Percentiles rank a stretch among this genome's conserved stretches.
Conservation (phyloP, 2,888 invertebrate species). For the Caenorhabditis becei region DNA sequence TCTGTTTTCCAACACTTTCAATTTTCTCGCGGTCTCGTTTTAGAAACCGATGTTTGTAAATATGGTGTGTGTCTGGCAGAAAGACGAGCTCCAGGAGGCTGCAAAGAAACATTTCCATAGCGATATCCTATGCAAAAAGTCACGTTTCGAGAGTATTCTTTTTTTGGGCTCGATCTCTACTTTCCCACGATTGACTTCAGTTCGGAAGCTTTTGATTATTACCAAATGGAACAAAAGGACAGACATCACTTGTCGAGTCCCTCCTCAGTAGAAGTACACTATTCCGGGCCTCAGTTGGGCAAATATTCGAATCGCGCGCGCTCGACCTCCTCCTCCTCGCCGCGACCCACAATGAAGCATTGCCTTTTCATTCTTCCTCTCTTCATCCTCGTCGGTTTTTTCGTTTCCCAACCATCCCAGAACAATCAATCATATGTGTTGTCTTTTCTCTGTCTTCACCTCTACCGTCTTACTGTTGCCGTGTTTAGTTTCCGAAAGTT, state of each 20-base stretch:
- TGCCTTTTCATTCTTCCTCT: conserved; percentile 2
- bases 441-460: conserved; percentile 14
- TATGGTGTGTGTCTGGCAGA: conserved; percentile 31
- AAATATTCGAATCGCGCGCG: conserved; percentile 52
- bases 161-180: neutral
- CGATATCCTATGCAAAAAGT: neutral
- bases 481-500: neutral
- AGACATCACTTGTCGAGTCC: conserved; percentile 38
- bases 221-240: conserved; percentile 17
- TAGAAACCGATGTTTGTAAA: conserved; percentile 54
- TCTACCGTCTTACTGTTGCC: conserved; percentile 1
- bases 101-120: conserved; percentile 16
- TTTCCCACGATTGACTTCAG: neutral
- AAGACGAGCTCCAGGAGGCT: neutral
- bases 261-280: conserved; percentile 47
- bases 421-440: conserved; percentile 15
- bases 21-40: conserved; percentile 14
- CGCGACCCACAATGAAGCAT: neutral
- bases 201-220: neutral
- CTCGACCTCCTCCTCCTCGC: conserved; percentile 22
- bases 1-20: conserved; percentile 6
- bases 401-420: conserved; percentile 8
- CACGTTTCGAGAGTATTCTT: neutral
- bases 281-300: conserved; percentile 49
- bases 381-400: conserved; percentile 21